Percentiles rank a stretch among this genome's conserved stretches.
phyloP scores from a whole-genome alignment of 2,797 vertebrate species.

The Poeciliopsis turneri region DNA sequence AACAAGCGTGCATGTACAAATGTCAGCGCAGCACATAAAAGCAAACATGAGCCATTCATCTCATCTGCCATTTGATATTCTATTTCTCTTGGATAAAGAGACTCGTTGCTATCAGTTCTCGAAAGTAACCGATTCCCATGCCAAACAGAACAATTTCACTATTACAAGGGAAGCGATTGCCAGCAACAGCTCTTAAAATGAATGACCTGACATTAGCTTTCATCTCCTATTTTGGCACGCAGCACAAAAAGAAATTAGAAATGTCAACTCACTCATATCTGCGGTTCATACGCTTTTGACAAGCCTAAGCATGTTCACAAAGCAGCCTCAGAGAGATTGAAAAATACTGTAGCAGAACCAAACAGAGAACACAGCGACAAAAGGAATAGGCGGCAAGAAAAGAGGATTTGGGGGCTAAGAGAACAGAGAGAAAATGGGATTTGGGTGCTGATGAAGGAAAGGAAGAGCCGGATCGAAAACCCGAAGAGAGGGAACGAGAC shows the following conservation, averaged over 20 bases:
- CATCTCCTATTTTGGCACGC: conserved; percentile 81
- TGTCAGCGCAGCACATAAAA: conserved; percentile 59
- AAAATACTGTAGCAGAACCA: conserved; percentile 54
- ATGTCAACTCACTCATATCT: conserved; percentile 84
- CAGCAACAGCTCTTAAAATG: conserved; percentile 68
- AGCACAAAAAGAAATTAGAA: conserved; percentile 82
- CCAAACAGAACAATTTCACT: conserved; percentile 72
- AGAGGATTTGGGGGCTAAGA: conserved; percentile 72
- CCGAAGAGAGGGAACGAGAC: conserved; percentile 69
- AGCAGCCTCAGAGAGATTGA: conserved; percentile 56
- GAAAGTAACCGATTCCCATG: conserved; percentile 63
- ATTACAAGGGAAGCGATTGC: conserved; percentile 63
- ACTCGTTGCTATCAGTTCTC: conserved; percentile 60
- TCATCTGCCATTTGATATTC: conserved; percentile 60
- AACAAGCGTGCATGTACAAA: conserved; percentile 64
- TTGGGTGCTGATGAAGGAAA: conserved; percentile 65
- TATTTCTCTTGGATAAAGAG: conserved; percentile 62
- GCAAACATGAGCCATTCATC: conserved; percentile 51
- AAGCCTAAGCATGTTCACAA: conserved; percentile 75
- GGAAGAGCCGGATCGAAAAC: conserved; percentile 66
- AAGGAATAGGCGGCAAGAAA: conserved; percentile 55
- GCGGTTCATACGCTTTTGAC: conserved; percentile 79
- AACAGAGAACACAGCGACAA: conserved; percentile 53
- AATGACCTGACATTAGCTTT: conserved; percentile 75
- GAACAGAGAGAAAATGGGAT: conserved; percentile 73